Evolutionary conservation across 2,113 vertebrate species (phyloP).

Genomic region (Aphelocoma coerulescens): DNA sequence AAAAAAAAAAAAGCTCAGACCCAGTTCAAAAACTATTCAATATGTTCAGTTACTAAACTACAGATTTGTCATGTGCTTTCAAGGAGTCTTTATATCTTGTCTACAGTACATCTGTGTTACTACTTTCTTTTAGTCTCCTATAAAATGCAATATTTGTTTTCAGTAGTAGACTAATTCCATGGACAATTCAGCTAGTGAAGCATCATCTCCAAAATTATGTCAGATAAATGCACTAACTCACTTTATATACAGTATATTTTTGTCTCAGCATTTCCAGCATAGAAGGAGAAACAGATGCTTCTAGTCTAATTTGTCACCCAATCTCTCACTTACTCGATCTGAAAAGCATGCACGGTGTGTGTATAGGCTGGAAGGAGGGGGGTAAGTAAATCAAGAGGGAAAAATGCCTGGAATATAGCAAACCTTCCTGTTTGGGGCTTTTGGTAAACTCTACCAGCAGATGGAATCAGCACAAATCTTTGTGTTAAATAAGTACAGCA

Average conservation of each 20-base stretch:
- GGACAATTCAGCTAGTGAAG: background rate
- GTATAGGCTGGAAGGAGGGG: background rate
- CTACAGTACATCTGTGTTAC: background rate
- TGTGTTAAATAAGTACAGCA: background rate
- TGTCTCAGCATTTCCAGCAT: background rate
- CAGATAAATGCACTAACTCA: background rate
- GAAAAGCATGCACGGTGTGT: conserved; percentile 4
- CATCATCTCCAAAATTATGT: background rate
- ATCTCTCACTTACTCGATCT: conserved; percentile 18
- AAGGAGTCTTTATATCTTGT: background rate
- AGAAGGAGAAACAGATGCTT: conserved; percentile 51
- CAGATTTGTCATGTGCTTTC: background rate
- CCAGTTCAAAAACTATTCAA: background rate
- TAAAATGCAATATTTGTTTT: background rate
- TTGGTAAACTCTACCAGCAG: background rate
- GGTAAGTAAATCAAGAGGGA: background rate
- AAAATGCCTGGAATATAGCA: background rate
- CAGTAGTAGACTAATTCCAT: background rate
- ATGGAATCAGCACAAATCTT: background rate
- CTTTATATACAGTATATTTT: conserved; percentile 4
- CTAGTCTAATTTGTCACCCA: conserved; percentile 33
- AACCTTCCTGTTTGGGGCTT: background rate
- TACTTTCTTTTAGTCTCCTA: background rate
- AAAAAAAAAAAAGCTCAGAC: background rate
- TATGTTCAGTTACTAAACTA: background rate